These are phyloP conservation scores for Cotesia vestalis DNA, from an alignment of 1,140 invertebrate species.

Conservation along the genomic window DNA sequence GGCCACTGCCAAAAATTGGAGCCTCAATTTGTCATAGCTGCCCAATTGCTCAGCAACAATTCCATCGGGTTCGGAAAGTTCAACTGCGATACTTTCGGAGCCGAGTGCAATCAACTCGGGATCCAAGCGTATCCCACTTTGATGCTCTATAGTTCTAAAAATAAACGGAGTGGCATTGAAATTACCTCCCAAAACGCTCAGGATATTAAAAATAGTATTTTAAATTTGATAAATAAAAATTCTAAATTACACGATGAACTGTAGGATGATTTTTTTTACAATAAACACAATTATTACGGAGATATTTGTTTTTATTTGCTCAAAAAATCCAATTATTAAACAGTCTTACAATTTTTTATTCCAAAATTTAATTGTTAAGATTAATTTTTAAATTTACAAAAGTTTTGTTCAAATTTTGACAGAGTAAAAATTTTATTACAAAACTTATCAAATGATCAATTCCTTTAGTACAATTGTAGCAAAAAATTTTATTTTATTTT, in stretches of 20 bases:
- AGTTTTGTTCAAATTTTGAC: too few species aligned
- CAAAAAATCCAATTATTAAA: not conserved
- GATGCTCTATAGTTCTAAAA: conserved; percentile 48
- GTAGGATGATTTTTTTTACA: conserved; percentile 24
- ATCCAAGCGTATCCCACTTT: conserved; percentile 69
- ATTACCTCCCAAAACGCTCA: conserved; percentile 41
- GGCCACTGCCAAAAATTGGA: conserved; percentile 76
- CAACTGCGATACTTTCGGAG: conserved; percentile 66
- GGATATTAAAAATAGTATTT: conserved; percentile 42
- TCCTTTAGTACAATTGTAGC: too few species aligned
- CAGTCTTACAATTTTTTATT: too few species aligned
- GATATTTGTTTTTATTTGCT: not conserved
- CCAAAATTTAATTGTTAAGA: too few species aligned
- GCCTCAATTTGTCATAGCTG: conserved; percentile 74
- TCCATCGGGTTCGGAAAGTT: conserved; percentile 67
- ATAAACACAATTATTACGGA: conserved; percentile 29
- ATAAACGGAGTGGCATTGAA: conserved; percentile 37
- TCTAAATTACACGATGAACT: conserved; percentile 43
- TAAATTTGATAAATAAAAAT: conserved; percentile 25
- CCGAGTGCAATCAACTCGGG: conserved; percentile 63
- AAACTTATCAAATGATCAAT: too few species aligned
- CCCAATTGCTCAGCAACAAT: conserved; percentile 67
- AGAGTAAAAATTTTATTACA: too few species aligned
- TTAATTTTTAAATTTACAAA: too few species aligned
- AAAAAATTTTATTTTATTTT: conserved; percentile 1